Evolutionary conservation across 2,888 invertebrate species (phyloP), one percentile per base, ranked within the genome.

Genomic region (Pinctada fucata): DNA sequence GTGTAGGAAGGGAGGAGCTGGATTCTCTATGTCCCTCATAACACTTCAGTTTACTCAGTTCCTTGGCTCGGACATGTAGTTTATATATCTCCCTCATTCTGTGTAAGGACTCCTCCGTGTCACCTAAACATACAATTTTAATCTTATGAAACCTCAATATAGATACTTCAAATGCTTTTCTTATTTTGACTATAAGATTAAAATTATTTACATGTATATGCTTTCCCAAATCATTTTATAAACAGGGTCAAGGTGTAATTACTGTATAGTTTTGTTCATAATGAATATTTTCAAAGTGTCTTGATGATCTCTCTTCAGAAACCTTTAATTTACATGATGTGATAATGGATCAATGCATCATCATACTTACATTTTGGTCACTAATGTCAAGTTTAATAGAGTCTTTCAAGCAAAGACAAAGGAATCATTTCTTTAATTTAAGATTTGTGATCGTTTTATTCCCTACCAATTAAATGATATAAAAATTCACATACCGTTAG

Each of bases 11-110:
- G 50, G 8, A 2, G n/a, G 6, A 8, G 13, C 16, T 50, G 48
- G 48, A 8, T 47, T 65, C n/a, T 48, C 8, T 10, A n/a, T 74
- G 66, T 51, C 48, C 16, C 6, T 80, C 72, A 75, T 90, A 90
- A 72, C 78, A 83, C 79, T 90, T 90, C 72, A 86, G 84, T 64
- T 82, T 76, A 72, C 88, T 86, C 72, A 91, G 84, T 48, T 83
- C 76, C 52, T 85, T 85, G 10, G 91, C 89, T 75, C 88, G 86
- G 75, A 86, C 88, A 73, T 88, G 83, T 73, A 91, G 80, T n/a
- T 79, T 69, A 47, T 90, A 81, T 16, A 91, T 82, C 51, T 84
- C 81, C 64, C 72, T 76, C 3, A 87, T 88, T 78, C 87, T 83
- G 65, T 82, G 81, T 10, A 79, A 80, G 50, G 75, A 51, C 45